phyloP scores from a whole-genome alignment of 92 coral and sea anemone genomes.

The Metridium senile region DNA sequence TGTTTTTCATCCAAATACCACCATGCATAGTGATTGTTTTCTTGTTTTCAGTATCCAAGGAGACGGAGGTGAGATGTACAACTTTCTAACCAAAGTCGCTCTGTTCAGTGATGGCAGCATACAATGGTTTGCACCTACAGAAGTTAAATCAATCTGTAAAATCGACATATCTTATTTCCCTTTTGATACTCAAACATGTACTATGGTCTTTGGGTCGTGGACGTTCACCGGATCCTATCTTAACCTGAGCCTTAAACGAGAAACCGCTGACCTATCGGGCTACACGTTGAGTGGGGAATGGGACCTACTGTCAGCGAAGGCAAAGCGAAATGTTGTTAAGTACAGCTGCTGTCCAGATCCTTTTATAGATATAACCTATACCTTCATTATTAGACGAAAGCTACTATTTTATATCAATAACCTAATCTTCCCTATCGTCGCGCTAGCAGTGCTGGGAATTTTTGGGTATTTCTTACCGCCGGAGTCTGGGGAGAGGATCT shows the following conservation, averaged over 20 bases:
- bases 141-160: conserved; percentile 81
- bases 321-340: conserved; percentile 78
- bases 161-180: conserved; percentile 95
- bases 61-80: conserved; percentile 97
- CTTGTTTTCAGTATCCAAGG: conserved; percentile 72
- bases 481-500: conserved; percentile 92
- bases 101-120: conserved; percentile 69
- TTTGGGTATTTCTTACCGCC: conserved; percentile 90
- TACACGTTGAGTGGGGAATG: conserved; percentile 88
- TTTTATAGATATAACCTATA: conserved; percentile 82
- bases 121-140: conserved; percentile 95
- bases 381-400: conserved; percentile 64
- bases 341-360: conserved; percentile 93
- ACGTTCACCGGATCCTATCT: conserved; percentile 72
- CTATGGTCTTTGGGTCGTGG: conserved; percentile 95
- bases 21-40: too few relatives aligned
- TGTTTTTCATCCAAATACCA: too few relatives aligned
- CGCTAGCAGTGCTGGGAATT: conserved; percentile 77
- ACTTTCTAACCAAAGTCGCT: conserved; percentile 82
- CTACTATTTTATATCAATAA: conserved; percentile 84
- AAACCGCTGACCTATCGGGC: conserved; percentile 81
- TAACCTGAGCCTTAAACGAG: conserved; percentile 62
- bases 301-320: conserved; percentile 77
- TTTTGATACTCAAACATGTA: conserved; percentile 84
- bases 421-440: conserved; percentile 80